These are phyloP conservation scores for Ennomos erosarius DNA, from an alignment of 2,888 invertebrate species.

Conservation along the genomic window DNA sequence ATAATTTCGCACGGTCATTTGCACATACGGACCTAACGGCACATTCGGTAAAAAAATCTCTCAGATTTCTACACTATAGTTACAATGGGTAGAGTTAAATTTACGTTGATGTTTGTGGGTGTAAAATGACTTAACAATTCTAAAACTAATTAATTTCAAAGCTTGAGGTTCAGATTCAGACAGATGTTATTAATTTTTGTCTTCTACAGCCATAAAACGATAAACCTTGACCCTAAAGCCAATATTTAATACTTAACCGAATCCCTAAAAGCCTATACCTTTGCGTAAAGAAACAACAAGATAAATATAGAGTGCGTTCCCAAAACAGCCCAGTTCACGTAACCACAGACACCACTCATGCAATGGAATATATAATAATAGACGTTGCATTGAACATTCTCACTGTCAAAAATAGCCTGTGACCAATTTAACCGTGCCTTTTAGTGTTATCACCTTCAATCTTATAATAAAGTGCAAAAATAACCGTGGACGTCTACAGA, in stretches of 20 bases:
- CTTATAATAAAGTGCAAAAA: slow-evolving; percentile 73
- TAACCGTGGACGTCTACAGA: slow-evolving; percentile 71
- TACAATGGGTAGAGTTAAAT: slow-evolving; percentile 7
- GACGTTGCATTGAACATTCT: slow-evolving; percentile 69
- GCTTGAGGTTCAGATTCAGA: not conserved
- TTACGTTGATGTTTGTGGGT: slow-evolving; percentile 4
- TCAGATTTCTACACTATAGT: slow-evolving; percentile 42
- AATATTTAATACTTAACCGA: too few relatives aligned
- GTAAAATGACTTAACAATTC: slow-evolving; percentile 2
- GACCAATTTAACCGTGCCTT: slow-evolving; percentile 74
- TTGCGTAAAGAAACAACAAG: slow-evolving; percentile 1
- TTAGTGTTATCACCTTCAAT: slow-evolving; percentile 78
- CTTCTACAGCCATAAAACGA: too few relatives aligned
- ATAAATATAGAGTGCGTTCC: slow-evolving; percentile 19
- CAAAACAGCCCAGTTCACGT: slow-evolving; percentile 19
- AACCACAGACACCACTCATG: slow-evolving; percentile 22
- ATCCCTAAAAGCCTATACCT: too few relatives aligned
- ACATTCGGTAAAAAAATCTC: slow-evolving; percentile 57
- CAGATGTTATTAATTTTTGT: slow-evolving; percentile 1
- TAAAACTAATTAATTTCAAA: not conserved
- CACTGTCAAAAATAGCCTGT: slow-evolving; percentile 70
- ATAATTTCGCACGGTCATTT: slow-evolving; percentile 55
- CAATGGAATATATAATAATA: slow-evolving; percentile 37
- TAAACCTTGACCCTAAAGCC: too few relatives aligned
- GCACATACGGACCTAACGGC: slow-evolving; percentile 52